A percentile compares a stretch with the other conserved stretches of the same genome.
These are phyloP conservation scores for Chloromyia formosa DNA, from an alignment of 2,888 invertebrate species.

Conservation along the genomic window DNA sequence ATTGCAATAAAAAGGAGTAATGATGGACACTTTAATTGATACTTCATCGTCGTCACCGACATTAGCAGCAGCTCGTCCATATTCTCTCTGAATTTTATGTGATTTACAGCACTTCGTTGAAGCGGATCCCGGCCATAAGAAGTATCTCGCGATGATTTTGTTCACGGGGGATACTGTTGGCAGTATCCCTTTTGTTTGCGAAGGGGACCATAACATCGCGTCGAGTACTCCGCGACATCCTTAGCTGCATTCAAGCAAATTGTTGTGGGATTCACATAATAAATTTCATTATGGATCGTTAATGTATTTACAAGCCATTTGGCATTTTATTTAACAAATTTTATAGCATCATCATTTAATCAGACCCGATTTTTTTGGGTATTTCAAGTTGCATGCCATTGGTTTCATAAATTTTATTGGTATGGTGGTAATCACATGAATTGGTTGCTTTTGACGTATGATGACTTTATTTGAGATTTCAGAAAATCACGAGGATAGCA, in stretches of 20 bases:
- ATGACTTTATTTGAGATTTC: background rate
- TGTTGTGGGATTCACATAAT: constrained; percentile 23
- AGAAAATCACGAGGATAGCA: too few species aligned
- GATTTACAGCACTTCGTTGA: too few species aligned
- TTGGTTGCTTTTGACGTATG: background rate
- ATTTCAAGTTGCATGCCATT: background rate
- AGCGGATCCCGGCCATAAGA: too few species aligned
- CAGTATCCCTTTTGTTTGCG: too few species aligned
- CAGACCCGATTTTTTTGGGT: background rate
- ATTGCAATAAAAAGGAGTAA: too few species aligned
- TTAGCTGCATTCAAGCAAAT: background rate
- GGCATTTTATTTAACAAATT: constrained; percentile 34
- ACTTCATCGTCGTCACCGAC: too few species aligned
- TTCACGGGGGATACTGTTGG: too few species aligned
- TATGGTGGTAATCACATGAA: background rate
- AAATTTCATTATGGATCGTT: constrained; percentile 47
- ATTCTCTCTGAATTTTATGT: too few species aligned
- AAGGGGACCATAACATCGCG: too few species aligned
- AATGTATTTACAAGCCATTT: constrained; percentile 48
- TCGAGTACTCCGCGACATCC: background rate
- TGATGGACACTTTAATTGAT: too few species aligned
- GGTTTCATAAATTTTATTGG: background rate
- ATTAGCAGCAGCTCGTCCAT: too few species aligned
- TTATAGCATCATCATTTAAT: constrained; percentile 44
- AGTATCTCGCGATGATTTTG: too few species aligned